Evolutionary conservation across 2,888 invertebrate species (phyloP).

Genomic region (Clanis bilineata): DNA sequence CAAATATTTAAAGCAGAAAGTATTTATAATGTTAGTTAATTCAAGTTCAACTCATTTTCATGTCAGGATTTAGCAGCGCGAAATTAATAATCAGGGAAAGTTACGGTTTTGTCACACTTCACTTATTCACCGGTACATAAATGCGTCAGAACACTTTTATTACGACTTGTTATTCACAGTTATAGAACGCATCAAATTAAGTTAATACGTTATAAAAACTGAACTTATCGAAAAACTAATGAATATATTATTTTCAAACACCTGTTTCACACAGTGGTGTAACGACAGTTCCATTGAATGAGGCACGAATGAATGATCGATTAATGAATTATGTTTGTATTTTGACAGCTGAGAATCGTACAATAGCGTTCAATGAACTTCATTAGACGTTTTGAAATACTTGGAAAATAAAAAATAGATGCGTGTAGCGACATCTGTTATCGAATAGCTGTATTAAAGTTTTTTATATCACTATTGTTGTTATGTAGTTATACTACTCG

Average conservation of each 20-base stretch:
- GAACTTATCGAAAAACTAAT: conserved; percentile 2
- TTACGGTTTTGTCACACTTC: conserved; percentile 36
- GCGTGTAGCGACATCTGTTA: conserved; percentile 41
- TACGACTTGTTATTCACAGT: neutral
- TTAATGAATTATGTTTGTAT: conserved; percentile 24
- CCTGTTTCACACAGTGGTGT: conserved; percentile 38
- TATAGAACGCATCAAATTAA: neutral
- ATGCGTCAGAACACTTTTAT: neutral
- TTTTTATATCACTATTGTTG: neutral
- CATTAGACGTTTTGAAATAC: neutral
- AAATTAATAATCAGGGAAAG: conserved; percentile 71
- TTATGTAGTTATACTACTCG: conserved; percentile 27
- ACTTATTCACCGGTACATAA: conserved; percentile 16
- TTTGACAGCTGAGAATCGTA: conserved; percentile 5
- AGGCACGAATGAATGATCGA: conserved; percentile 4
- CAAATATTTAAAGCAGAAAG: conserved; percentile 26
- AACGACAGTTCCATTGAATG: conserved; percentile 33
- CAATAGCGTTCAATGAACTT: conserved; percentile 9
- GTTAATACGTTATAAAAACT: neutral
- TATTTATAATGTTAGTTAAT: neutral
- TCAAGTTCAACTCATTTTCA: conserved; percentile 68
- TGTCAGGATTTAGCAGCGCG: conserved; percentile 55
- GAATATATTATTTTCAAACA: conserved; percentile 33
- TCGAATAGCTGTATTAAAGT: neutral
- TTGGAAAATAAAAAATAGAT: neutral